phyloP scores from a whole-genome alignment of 2,797 vertebrate species.

The Catostomus latipinnis region DNA sequence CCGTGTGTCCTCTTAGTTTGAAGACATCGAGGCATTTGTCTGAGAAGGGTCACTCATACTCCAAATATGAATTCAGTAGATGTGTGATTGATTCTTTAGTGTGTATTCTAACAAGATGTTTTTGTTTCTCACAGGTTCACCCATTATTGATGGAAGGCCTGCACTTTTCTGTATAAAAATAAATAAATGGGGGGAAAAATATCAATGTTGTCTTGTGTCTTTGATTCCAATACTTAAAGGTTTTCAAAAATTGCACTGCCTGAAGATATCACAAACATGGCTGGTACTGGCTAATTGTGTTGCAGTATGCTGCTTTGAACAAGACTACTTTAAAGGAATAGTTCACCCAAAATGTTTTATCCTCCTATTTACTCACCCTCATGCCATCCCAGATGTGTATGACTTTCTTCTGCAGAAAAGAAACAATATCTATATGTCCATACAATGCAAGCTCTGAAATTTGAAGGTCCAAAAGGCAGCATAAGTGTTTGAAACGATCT shows the following conservation, averaged over 20 bases:
- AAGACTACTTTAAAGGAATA: too few relatives aligned
- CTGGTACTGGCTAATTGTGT: neutral
- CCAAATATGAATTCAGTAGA: too few relatives aligned
- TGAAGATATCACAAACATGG: neutral
- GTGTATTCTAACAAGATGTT: neutral
- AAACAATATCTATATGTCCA: too few relatives aligned
- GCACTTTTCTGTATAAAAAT: conserved; percentile 42
- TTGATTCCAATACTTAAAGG: neutral
- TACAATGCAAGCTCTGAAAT: too few relatives aligned
- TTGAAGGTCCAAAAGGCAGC: too few relatives aligned
- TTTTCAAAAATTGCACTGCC: neutral
- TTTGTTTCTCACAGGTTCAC: conserved; percentile 31
- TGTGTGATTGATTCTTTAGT: too few relatives aligned
- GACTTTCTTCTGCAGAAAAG: too few relatives aligned
- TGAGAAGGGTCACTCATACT: conserved; percentile 64
- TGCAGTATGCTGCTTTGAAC: neutral
- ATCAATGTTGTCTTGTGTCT: neutral
- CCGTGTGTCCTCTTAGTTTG: conserved; percentile 52
- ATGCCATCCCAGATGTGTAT: too few relatives aligned
- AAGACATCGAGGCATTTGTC: conserved; percentile 73
- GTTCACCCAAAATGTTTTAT: too few relatives aligned
- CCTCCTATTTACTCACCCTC: too few relatives aligned
- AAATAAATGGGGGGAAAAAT: neutral
- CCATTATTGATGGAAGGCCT: conserved; percentile 25
- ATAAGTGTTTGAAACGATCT: too few relatives aligned